A percentile compares a stretch with the other conserved stretches of the same genome.
phyloP scores from a whole-genome alignment of 2,113 vertebrate species.

The Terrapene triunguis region DNA sequence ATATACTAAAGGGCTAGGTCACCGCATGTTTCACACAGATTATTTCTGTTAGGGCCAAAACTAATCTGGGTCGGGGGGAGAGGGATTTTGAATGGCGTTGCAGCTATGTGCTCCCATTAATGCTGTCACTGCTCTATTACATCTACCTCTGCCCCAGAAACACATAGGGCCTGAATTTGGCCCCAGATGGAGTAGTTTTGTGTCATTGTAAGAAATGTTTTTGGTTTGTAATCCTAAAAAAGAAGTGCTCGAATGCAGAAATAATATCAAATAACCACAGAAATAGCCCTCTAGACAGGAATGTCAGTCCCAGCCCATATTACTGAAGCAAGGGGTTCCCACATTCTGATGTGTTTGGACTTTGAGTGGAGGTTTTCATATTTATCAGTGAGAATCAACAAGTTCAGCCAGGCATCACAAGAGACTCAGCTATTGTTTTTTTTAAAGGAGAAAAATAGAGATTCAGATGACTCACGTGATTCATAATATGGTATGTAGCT shows the following conservation, averaged over 20 bases:
- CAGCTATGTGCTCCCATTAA: not conserved
- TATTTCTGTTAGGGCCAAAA: not conserved
- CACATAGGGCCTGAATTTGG: not conserved
- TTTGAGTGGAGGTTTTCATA: no score
- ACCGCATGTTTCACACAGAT: not conserved
- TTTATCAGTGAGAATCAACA: not conserved
- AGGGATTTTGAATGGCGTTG: no score
- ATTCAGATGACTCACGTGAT: not conserved
- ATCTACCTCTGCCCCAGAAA: not conserved
- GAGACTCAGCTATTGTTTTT: not conserved
- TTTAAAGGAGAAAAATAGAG: no score
- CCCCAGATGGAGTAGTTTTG: rapidly evolving
- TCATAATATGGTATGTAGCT: not conserved
- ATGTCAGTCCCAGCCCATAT: not conserved
- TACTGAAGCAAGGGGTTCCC: not conserved
- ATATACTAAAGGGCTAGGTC: no score
- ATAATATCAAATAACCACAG: not conserved
- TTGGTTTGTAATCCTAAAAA: not conserved
- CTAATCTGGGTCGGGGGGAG: not conserved
- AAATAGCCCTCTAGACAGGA: not conserved
- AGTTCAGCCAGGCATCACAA: not conserved
- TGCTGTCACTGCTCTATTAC: not conserved
- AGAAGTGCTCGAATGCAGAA: not conserved
- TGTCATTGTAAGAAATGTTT: not conserved
- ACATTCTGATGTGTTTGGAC: no score